Base-by-base conservation (phyloP, 1,140 invertebrate species). In the Macrotrachela quadricornifera region DNA sequence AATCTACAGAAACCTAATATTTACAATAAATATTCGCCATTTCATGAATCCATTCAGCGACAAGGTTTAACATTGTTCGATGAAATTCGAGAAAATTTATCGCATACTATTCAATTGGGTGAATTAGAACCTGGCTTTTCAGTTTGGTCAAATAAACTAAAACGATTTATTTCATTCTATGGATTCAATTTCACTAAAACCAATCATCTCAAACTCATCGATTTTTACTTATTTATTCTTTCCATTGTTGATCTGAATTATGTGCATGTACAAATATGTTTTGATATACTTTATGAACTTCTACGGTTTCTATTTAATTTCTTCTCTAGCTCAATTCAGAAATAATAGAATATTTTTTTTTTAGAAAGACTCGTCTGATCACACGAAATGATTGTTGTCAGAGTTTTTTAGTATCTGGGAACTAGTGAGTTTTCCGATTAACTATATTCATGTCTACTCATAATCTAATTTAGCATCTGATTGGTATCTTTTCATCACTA, bases 351-450 rank as follows among this genome's bases (percentile, higher is more conserved):
- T n/a, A n/a, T 15, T 18, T 42, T 17, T 61, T n/a, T 71, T 71
- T 47, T 59, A 86, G 83, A 59, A 86, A 85, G 71, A 77, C 73
- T 58, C 68, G 80, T 60, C 71, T 88, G 36, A 67, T 90, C 57
- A 75, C 77, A 13, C 77, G 82, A 36, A 76, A 81, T 56, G 86
- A 92, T 54, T 62, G 86, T 78, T 88, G 57, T 73, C 82, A 49
- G 80, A 87, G 61, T 74, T 87, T 18, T 79, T 84, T 73, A 66
- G 70, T n/a, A 63, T 84, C 10, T 87, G 80, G 80, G 73, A 84
- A 68, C 69, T 71, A 60, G 48, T 41, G 56, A 41, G 37, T 8
- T 59, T 15, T 56, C 44, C 18, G 40, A 55, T 57, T n/a, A n/a
- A n/a, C n/a, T n/a, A n/a, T n/a, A n/a, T n/a, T n/a, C n/a, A n/a